Evolutionary conservation across 2,113 vertebrate species (phyloP).

Genomic region (Falcunculus frontatus): DNA sequence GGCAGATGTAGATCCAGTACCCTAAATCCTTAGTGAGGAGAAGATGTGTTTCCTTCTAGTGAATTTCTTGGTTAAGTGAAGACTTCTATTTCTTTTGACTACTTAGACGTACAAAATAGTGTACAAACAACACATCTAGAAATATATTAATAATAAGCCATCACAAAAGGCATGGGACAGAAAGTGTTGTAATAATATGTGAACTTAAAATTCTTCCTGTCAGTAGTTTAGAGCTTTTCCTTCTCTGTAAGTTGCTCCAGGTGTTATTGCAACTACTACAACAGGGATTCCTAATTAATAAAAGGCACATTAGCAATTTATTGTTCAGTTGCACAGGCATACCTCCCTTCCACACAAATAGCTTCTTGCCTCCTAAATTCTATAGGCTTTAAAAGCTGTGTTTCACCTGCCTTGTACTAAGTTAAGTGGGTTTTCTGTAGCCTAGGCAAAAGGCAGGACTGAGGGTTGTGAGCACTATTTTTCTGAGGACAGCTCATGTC

Average conservation of each 20-base stretch:
- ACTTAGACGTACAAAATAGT: background rate
- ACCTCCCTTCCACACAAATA: background rate
- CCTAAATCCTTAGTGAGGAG: background rate
- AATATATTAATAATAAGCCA: background rate
- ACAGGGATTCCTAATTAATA: slow-evolving; percentile 20
- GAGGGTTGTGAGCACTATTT: background rate
- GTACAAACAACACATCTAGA: background rate
- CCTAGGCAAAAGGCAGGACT: background rate
- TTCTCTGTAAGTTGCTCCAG: slow-evolving; percentile 27
- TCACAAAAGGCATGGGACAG: background rate
- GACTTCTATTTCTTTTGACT: background rate
- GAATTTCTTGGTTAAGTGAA: background rate
- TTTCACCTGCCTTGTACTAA: background rate
- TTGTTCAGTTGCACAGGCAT: background rate
- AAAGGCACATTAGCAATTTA: background rate
- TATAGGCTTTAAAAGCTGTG: background rate
- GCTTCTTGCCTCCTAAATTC: background rate
- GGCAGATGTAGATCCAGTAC: background rate
- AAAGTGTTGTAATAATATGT: background rate
- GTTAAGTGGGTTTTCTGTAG: background rate
- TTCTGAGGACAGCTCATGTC: background rate
- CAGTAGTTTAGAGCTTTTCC: slow-evolving; percentile 14
- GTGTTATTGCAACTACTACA: slow-evolving; percentile 20
- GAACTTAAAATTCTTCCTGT: slow-evolving; percentile 62
- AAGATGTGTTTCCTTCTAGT: background rate